Evolutionary conservation across 2,113 vertebrate genomes (phyloP), one percentile per base, ranked within the genome.

Genomic region (Propithecus coquereli): DNA sequence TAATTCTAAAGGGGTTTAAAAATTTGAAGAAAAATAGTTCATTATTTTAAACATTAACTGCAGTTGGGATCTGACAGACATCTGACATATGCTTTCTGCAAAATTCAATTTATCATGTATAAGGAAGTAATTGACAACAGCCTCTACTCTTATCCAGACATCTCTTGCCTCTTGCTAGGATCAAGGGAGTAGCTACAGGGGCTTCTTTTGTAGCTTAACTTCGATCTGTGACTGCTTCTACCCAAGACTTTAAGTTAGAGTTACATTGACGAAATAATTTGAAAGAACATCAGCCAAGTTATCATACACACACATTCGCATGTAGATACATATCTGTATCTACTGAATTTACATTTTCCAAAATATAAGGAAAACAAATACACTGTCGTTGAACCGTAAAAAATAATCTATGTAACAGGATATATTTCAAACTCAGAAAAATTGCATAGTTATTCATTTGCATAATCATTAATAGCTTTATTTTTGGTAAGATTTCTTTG

Each of bases 401-500:
- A 66, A 59, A 45, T 34, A 23, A 8, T 22, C 17, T 73, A 40
- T 34, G 30, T 59, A 93, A 68, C 2, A 11, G 11, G 11, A 71
- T 65, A 57, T 82, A 73, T 89, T 93, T 94, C 7, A 47, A 40
- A 90, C 7, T 84, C 63, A 91, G 65, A 76, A 94, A 91, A 94
- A 18, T 32, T 54, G 0, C 77, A 9, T 27, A n/a, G 0, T 84
- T 87, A 6, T 70, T 77, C 5, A 73, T 94, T 80, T 86, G 8
- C 5, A 17, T 83, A 27, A 47, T 82, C 16, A 80, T 9, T 52
- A 32, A 52, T 90, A 90, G 40, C 20, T 92, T 87, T 80, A 76
- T 82, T 87, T 91, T 65, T 74, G 74, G 92, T 92, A 11, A 59
- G 94, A 90, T 77, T 96, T 89, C 77, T 70, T 52, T 84, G 7